Evolutionary conservation across 2,113 vertebrate species (phyloP).

Genomic region (Taurulus bubalis): DNA sequence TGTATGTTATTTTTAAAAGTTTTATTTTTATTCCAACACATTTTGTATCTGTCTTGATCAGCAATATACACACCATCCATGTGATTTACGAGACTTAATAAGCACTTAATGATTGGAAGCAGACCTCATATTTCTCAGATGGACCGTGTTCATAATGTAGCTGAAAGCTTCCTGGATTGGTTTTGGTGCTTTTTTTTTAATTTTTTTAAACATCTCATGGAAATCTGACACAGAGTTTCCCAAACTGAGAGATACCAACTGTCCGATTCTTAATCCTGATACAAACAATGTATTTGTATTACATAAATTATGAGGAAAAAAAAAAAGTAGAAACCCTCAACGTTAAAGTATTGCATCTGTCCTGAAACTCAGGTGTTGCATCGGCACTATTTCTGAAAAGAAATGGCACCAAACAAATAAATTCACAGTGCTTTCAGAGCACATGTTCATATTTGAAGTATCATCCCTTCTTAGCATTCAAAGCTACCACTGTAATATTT

Average conservation of each 20-base stretch:
- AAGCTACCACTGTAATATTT: background rate
- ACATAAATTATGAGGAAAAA: no score
- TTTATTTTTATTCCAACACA: conserved; percentile 14
- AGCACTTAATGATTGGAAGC: conserved; percentile 50
- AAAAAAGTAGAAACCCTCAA: no score
- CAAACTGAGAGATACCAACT: background rate
- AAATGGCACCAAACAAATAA: background rate
- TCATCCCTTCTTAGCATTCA: background rate
- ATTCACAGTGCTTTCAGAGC: background rate
- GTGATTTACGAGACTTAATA: conserved; percentile 48
- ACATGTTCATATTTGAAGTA: background rate
- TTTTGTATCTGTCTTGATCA: conserved; percentile 39
- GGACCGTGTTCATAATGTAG: conserved; percentile 33
- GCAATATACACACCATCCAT: conserved; percentile 47
- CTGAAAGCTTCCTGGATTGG: conserved; percentile 16
- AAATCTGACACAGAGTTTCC: background rate
- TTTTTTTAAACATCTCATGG: background rate
- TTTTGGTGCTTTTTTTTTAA: background rate
- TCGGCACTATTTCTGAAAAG: no score
- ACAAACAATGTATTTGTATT: no score
- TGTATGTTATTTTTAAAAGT: conserved; percentile 53
- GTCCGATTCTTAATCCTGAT: background rate
- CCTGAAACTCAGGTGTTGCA: no score
- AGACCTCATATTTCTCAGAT: conserved; percentile 34
- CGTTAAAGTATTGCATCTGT: no score